A percentile compares a stretch with the other conserved stretches of the same genome.
Evolutionary conservation across 2,113 vertebrate genomes (phyloP).

Genomic region (Sebastes fasciatus): DNA sequence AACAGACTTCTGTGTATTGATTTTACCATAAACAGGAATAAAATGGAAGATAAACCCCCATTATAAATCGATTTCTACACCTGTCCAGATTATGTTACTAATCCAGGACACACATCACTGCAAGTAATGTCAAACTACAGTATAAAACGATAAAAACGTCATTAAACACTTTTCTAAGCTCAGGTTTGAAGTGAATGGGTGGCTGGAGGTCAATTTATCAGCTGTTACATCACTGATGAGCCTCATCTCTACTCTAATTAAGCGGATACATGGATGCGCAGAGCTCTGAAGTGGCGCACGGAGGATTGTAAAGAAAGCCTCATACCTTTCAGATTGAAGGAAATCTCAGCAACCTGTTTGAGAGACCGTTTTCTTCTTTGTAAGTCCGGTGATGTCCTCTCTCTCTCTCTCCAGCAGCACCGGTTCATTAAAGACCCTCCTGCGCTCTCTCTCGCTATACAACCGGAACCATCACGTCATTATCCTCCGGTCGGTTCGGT

Average conservation of each 20-base stretch:
- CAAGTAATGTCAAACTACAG: conserved; percentile 29
- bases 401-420: conserved; percentile 17
- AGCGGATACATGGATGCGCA: conserved; percentile 33
- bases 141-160: not conserved
- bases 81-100: not conserved
- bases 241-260: conserved; percentile 41
- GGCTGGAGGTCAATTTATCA: conserved; percentile 36
- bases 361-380: not conserved
- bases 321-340: conserved; percentile 49
- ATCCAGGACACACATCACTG: not conserved
- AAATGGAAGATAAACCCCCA: not conserved
- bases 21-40: not conserved
- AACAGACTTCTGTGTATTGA: not conserved
- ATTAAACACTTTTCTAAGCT: conserved; percentile 10
- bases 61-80: conserved; percentile 3
- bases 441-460: conserved; percentile 17
- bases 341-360: conserved; percentile 56
- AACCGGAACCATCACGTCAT: conserved; percentile 61
- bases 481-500: conserved; percentile 17
- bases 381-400: too few species aligned
- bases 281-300: conserved; percentile 17
- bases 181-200: not conserved
- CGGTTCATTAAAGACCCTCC: conserved; percentile 31
- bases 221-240: conserved; percentile 43
- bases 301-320: conserved; percentile 19